A percentile compares a stretch with the other conserved stretches of the same genome.
These are phyloP conservation scores for Nyleta sp. DNA, from an alignment of 2,888 invertebrate species.

Conservation along the genomic window DNA sequence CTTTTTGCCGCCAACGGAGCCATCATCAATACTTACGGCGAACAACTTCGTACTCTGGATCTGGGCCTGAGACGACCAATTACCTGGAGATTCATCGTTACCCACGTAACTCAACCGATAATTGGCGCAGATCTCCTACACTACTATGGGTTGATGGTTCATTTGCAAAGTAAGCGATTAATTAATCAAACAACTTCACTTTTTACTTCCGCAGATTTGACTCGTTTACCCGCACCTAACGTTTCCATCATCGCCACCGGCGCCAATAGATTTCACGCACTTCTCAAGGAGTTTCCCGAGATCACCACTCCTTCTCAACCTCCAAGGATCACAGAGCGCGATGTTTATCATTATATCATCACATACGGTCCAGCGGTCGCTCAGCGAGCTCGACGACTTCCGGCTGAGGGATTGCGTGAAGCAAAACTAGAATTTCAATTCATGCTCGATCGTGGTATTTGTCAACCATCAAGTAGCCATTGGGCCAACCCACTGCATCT, in stretches of 20 bases:
- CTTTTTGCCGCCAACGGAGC: conserved; percentile 72
- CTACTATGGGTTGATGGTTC: conserved; percentile 29
- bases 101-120: conserved; percentile 73
- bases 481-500: conserved; percentile 54
- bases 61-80: conserved; percentile 71
- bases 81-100: conserved; percentile 73
- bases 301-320: not conserved
- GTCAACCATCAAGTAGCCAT: conserved; percentile 37
- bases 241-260: not conserved
- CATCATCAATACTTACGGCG: conserved; percentile 71
- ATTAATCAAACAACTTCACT: not conserved
- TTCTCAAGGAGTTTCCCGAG: conserved; percentile 28
- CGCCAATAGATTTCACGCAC: conserved; percentile 33
- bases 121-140: conserved; percentile 75
- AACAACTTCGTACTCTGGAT: conserved; percentile 66
- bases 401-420: conserved; percentile 1
- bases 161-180: conserved; percentile 1
- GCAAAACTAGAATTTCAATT: conserved; percentile 22
- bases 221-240: not conserved
- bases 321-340: not conserved
- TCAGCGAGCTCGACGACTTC: conserved; percentile 10
- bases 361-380: conserved; percentile 17
- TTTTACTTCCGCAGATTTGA: not conserved
- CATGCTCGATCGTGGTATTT: conserved; percentile 64
- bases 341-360: conserved; percentile 23